Evolutionary conservation across 1,140 invertebrate genomes (phyloP).

Genomic region (Panagrolaimus sp.): DNA sequence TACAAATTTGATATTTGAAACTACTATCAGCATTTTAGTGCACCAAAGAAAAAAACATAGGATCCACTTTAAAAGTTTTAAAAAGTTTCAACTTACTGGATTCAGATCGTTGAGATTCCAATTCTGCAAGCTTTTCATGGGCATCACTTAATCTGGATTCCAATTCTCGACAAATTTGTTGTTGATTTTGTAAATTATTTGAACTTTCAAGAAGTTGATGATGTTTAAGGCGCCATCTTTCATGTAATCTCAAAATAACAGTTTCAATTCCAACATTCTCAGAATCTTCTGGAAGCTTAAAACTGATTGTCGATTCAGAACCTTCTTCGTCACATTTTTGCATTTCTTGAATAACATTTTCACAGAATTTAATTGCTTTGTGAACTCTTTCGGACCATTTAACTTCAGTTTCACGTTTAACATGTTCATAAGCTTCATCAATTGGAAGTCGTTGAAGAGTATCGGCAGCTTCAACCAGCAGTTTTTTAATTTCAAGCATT

Average conservation of each 20-base stretch:
- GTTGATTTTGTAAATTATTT: neutral
- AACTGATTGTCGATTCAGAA: neutral
- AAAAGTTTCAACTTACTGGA: neutral
- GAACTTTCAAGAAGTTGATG: constrained; percentile 4
- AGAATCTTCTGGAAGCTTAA: neutral
- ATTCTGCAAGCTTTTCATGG: neutral
- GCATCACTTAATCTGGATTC: neutral
- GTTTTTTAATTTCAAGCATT: constrained; percentile 13
- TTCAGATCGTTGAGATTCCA: constrained; percentile 3
- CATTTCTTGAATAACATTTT: constrained; percentile 7
- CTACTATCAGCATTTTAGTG: too few relatives aligned
- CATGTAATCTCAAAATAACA: neutral
- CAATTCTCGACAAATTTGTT: constrained; percentile 7
- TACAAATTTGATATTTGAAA: too few relatives aligned
- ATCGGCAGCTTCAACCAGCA: neutral
- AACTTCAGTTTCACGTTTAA: constrained; percentile 13
- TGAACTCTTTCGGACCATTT: neutral
- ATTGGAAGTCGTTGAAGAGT: constrained; percentile 11
- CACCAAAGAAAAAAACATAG: too few relatives aligned
- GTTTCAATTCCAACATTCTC: constrained; percentile 1
- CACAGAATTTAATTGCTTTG: neutral
- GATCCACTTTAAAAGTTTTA: too few relatives aligned
- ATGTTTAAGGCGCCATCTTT: neutral
- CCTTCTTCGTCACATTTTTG: constrained; percentile 4
- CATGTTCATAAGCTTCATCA: constrained; percentile 1